Base-by-base conservation (phyloP, 2,113 vertebrate genomes). In the Epinephelus lanceolatus region DNA sequence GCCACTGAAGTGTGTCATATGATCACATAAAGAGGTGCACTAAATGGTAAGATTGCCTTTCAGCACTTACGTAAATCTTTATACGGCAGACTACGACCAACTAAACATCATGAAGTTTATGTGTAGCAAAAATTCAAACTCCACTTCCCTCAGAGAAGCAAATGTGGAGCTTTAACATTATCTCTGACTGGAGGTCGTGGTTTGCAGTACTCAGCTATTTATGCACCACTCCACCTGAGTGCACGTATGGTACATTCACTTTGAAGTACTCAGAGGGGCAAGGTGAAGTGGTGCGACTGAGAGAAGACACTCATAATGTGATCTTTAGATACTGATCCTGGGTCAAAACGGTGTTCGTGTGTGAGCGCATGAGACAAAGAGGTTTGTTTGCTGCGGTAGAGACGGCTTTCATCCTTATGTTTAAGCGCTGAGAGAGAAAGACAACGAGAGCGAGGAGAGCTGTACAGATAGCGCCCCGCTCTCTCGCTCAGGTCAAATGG, bases 401-500 rank as follows among this genome's bases (percentile, higher is more conserved):
- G 37, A 27, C 2, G 19, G 57, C 66, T 30, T 72, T 45, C 59
- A 27, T 65, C 45, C 62, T 68, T 51, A 30, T 42, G 59, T 33
- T 56, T 15, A 73, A 57, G 40, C 14, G 13, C 23, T 40, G 25
- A 68, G 52, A 59, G n/a, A 27, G 11, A 82, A 63, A 67, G 63
- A 53, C 14, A 14, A 51, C 42, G 60, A 67, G 62, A 66, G 55
- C 60, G 53, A 19, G 56, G 40, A 62, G 69, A 67, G 18, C 0
- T 21, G 73, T 12, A n/a, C 51, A 52, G 73, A 76, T 17, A 74
- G 59, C 7, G 18, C 57, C 67, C 59, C 19, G 67, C 77, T 76
- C 68, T 63, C 49, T 51, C 11, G 7, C 37, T 82, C 42, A 72
- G 91, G 84, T 88, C 80, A 89, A 92, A 90, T n/a, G 69, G 67